Evolutionary conservation across 2,113 vertebrate species (phyloP).

Genomic region (Gadus macrocephalus): DNA sequence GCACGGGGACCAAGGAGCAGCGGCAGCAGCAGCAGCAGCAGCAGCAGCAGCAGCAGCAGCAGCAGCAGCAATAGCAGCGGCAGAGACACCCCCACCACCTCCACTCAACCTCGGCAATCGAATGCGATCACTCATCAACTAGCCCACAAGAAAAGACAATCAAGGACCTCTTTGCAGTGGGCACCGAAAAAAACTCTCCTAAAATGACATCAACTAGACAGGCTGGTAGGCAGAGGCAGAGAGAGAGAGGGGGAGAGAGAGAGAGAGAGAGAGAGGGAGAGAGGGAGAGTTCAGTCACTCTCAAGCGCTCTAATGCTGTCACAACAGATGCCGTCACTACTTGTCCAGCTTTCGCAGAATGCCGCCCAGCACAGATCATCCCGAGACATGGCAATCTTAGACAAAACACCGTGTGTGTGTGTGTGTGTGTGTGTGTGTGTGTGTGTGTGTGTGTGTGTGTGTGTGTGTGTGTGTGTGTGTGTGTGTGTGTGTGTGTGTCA

Average conservation of each 20-base stretch:
- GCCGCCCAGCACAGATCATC: neutral
- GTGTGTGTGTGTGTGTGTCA: neutral
- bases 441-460: slow-evolving; percentile 8
- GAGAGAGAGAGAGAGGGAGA: neutral
- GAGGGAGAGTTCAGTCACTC: neutral
- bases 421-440: neutral
- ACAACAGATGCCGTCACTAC: neutral
- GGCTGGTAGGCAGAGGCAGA: neutral
- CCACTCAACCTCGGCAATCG: slow-evolving; percentile 14
- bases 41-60: slow-evolving; percentile 10
- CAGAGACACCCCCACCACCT: neutral
- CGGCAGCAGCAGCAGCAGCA: slow-evolving; percentile 23
- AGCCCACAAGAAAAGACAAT: neutral
- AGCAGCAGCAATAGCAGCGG: slow-evolving; percentile 17
- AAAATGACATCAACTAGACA: neutral
- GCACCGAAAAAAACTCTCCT: slow-evolving; percentile 1
- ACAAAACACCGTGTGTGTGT: no score
- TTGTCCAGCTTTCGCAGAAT: neutral
- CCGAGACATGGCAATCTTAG: neutral
- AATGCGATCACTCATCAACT: slow-evolving; percentile 46
- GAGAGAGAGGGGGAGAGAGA: slow-evolving; percentile 4
- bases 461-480: neutral
- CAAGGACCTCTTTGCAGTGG: neutral
- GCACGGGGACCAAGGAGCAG: neutral
- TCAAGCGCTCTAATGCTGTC: neutral